Evolutionary conservation across 1,140 invertebrate species (phyloP), one percentile per base, ranked within the genome.

Genomic region (Archivesica marissinica): DNA sequence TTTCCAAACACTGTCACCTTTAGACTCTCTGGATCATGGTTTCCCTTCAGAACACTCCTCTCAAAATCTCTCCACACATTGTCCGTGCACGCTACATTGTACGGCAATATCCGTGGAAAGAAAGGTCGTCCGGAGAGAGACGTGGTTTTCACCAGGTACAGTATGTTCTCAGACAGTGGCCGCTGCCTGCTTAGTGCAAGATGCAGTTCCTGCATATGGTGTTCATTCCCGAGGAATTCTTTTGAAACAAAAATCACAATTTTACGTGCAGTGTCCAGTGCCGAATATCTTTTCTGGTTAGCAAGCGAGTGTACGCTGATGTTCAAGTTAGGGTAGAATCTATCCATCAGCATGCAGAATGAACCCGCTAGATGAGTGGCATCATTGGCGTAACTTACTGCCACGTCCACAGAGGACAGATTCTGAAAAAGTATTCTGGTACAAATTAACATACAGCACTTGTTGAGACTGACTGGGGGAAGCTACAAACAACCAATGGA

Each of bases 211-310:
- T 74, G 35, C 80, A 83, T 83, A 25, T 74, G 61, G 17, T 50
- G 30, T 11, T 84, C 70, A 50, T 52, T 75, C 3, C 39, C 28
- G 4, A 84, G 30, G n/a, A 84, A 84, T 23, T 75, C 52, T 47
- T 84, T 20, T n/a, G 81, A 75, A 7, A 84, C 50, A 44, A 84
- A 84, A 2, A 76, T 33, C 13, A 83, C 70, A 33, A 83, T 64
- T 30, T 64, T 75, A 23, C 66, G 61, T 35, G 81, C 81, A 33
- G 38, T 75, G 39, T 83, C 80, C 13, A 84, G 68, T 44, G 81
- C 54, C 1, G 17, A 30, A 7, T 61, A 39, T 50, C 81, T 39
- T 39, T 17, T 0, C 28, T 75, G 56, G 33, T 41, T 44, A 0
- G 23, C 56, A 41, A 33, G 25, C 28, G 70, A 74, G 33, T 75